A percentile compares a stretch with the other conserved stretches of the same genome.
Conservation (phyloP, 1,140 invertebrate genomes). For the Solenopsis invicta region DNA sequence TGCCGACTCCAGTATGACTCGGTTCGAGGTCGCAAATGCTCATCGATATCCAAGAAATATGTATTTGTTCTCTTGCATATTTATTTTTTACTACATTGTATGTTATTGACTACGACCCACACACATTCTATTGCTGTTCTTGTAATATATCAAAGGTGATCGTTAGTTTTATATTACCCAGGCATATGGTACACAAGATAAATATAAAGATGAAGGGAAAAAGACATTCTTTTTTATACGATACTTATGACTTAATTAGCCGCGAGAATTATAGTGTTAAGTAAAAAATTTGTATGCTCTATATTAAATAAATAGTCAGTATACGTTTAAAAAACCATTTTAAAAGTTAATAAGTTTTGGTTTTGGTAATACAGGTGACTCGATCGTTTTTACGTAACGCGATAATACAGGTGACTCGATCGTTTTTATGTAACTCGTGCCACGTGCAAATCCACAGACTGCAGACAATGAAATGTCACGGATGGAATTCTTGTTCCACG, state of each 20-base stretch:
- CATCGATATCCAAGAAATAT: neutral
- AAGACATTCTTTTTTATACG: neutral
- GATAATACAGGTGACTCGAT: neutral
- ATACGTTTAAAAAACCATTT: neutral
- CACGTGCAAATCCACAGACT: neutral
- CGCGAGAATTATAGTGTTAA: neutral
- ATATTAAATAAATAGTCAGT: neutral
- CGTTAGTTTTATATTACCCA: neutral
- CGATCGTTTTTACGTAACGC: neutral
- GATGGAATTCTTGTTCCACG: constrained; percentile 31
- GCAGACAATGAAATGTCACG: constrained; percentile 17
- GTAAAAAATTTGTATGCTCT: neutral
- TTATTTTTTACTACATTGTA: neutral
- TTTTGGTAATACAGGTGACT: neutral
- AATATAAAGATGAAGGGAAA: neutral
- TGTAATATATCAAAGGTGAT: neutral
- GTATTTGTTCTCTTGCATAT: neutral
- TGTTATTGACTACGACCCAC: neutral
- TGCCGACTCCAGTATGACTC: neutral
- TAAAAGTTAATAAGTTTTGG: neutral
- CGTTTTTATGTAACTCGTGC: neutral
- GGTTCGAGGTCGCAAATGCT: constrained; percentile 5
- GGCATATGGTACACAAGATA: neutral
- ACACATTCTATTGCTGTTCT: neutral
- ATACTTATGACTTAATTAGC: neutral